Base-by-base conservation (phyloP, 35 echinoderm and acorn worm genomes). In the Patiria miniata region DNA sequence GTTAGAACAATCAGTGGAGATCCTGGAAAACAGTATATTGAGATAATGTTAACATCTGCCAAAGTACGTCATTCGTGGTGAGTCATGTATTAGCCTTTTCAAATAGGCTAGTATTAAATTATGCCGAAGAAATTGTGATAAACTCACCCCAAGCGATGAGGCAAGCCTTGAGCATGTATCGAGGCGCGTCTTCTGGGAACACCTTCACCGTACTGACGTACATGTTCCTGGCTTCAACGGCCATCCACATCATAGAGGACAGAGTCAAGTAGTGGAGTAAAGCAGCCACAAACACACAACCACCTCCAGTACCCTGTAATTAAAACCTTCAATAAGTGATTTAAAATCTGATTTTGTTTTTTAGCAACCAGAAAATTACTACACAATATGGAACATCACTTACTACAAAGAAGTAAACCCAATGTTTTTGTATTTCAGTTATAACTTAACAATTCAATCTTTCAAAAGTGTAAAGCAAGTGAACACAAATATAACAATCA, bases 181-280 rank as follows among this genome's bases (percentile, higher is more conserved):
- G 61, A 21, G 56, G 42, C 2, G 59, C 77, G 40, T 90, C 88
- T 37, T 61, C 44, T 19, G 68, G 65, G 68, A 90, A 90, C 39
- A 90, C 80, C 36, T 83, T 90, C 37, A 90, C 88, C 10, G 83
- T 68, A 40, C 69, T 83, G 42, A 83, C 60, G 51, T 84, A 90
- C 80, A 90, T 83, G 54, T 90, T 79, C 52, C 88, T 38, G 28
- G 88, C 88, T 58, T 90, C 88, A 21, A 90, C 88, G 7, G 37
- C 88, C 88, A 89, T 89, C 88, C 80, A 84, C 88, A 90, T 84
- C 32, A 90, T 59, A 12, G 88, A 77, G 40, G 81, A 61, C 7
- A 90, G 51, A 17, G 81, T 68, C 40, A 90, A 79, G 68, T 83
- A 93, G 39, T 93, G 91, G 4, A 93, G 53, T 39, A 83, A 50